Conservation (phyloP, 2,113 vertebrate species). For the Mustelus asterias region DNA sequence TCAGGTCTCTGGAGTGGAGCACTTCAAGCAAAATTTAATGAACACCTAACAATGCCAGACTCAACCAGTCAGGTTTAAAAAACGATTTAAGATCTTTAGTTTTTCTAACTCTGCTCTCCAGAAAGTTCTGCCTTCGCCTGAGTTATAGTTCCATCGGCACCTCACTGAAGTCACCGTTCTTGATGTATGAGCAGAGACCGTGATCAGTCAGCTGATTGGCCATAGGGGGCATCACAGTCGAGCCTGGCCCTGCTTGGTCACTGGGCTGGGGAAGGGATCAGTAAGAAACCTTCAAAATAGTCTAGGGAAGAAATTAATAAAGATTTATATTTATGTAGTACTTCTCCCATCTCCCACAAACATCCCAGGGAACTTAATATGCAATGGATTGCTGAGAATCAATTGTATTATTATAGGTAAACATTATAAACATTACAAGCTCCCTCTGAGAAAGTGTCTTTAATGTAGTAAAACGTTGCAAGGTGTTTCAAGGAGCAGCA, state of each 20-base stretch:
- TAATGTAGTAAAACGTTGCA: background rate
- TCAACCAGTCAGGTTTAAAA: background rate
- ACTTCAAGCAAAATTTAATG: background rate
- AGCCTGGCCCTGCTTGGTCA: background rate
- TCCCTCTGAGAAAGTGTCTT: background rate
- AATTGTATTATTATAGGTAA: background rate
- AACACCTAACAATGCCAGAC: background rate
- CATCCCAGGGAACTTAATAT: background rate
- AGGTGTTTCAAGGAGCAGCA: no score
- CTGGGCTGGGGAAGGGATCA: background rate
- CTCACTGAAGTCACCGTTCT: background rate
- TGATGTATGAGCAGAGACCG: background rate
- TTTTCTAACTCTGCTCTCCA: background rate
- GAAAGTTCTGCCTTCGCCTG: background rate
- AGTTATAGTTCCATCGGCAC: background rate
- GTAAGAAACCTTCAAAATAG: background rate
- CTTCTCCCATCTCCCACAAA: background rate
- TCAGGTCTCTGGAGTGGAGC: background rate
- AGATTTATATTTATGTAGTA: no score
- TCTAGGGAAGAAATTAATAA: background rate
- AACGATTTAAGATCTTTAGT: background rate
- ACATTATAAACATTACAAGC: background rate
- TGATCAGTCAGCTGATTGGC: background rate
- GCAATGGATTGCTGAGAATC: background rate
- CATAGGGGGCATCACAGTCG: background rate